These are phyloP conservation scores for Tetropium fuscum DNA, from an alignment of 2,888 invertebrate genomes.

Conservation along the genomic window DNA sequence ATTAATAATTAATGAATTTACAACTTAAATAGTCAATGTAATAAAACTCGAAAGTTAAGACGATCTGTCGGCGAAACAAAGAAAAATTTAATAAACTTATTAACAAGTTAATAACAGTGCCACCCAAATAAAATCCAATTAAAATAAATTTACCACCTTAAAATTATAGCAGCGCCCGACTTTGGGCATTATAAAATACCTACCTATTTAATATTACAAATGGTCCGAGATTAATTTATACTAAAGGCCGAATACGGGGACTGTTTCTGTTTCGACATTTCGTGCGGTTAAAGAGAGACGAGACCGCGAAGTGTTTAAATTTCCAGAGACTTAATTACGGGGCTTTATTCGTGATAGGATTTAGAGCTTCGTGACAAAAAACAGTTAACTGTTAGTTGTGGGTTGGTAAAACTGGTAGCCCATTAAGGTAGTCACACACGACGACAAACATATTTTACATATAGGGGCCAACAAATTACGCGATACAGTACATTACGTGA, in stretches of 20 bases:
- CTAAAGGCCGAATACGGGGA: neutral
- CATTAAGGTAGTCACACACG: conserved; percentile 45
- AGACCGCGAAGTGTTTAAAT: conserved; percentile 4
- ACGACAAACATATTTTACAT: conserved; percentile 42
- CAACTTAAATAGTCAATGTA: conserved; percentile 4
- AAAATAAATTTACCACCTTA: conserved; percentile 55
- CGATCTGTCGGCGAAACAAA: conserved; percentile 35
- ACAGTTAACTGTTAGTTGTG: conserved; percentile 45
- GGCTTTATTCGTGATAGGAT: conserved; percentile 50
- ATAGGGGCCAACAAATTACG: conserved; percentile 40
- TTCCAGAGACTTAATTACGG: conserved; percentile 49
- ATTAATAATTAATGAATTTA: conserved; percentile 14
- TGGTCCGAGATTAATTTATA: conserved; percentile 30
- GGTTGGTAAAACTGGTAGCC: conserved; percentile 43
- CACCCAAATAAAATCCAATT: conserved; percentile 56
- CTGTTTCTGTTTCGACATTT: neutral
- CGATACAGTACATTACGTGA: conserved; percentile 24
- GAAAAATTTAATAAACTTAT: conserved; percentile 55
- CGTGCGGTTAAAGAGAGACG: neutral
- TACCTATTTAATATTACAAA: conserved; percentile 33
- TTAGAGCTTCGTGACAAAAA: conserved; percentile 55
- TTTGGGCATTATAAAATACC: conserved; percentile 28
- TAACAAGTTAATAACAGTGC: conserved; percentile 55
- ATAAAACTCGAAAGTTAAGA: conserved; percentile 15
- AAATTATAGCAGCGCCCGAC: conserved; percentile 39